Evolutionary conservation across 2,888 invertebrate species (phyloP), one percentile per base, ranked within the genome.

Genomic region (Sinohyriopsis cumingii): DNA sequence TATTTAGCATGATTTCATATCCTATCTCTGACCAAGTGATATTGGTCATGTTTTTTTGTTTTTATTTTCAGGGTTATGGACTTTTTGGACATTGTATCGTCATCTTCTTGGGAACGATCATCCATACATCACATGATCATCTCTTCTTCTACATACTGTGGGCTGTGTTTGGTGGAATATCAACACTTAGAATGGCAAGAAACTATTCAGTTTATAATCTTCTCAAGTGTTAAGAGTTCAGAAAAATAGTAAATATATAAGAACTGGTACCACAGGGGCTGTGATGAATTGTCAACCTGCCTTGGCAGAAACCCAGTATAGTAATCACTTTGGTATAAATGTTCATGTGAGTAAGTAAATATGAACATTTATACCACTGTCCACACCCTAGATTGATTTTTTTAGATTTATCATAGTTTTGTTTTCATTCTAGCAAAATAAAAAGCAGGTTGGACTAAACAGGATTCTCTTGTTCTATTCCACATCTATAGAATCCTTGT

Each of bases 31-130:
- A 45, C 12, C 15, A 12, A 15, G 45, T 12, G 9, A 45, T 45
- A 45, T 15, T 45, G 45, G 3, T 45, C 45, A 45, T 45, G 45
- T 45, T 33, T 33, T 9, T 45, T 55, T 24, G 22, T 55, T 59
- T 56, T 64, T 55, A 24, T 65, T 83, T 84, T 22, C 84, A 91
- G 91, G 91, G 91, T 45, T 91, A 91, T 82, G 90, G 89, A 18
- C 75, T 91, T 72, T 89, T 90, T 59, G 89, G 91, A 25, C 91
- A 91, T 77, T 91, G 91, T 81, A 72, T 91, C 20, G 91, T 91
- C 12, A 81, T 91, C 55, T 86, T 91, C 22, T 76, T 91, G 55
- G 90, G 89, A 1, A 90, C 90, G 0, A 72, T 91, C 9, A 85
- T 90, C 71, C 91, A 91, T 81, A 89, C 91, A 1, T 83, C 86